Evolutionary conservation across 2,797 vertebrate species (phyloP).

Genomic region (Tiaroga cobitis): DNA sequence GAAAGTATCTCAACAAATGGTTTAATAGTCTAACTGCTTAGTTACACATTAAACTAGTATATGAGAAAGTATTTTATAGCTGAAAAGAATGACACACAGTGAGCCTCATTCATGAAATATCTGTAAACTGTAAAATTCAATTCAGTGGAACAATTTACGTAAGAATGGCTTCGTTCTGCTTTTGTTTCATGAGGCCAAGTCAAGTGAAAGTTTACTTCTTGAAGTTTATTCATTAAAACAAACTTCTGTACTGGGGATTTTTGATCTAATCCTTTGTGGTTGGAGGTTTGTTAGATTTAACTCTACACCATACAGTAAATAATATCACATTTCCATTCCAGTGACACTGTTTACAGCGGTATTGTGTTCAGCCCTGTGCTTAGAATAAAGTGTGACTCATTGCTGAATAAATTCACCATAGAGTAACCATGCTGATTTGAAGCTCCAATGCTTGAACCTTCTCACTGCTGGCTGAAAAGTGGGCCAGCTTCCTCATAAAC

Average conservation of each 20-base stretch:
- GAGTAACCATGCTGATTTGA: conserved; percentile 22
- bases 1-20: background rate
- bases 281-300: conserved; percentile 17
- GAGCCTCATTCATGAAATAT: conserved; percentile 31
- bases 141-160: background rate
- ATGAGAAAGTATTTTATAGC: background rate
- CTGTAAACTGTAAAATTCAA: conserved; percentile 8
- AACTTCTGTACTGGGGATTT: conserved; percentile 4
- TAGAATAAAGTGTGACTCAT: conserved; percentile 37
- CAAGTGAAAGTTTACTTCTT: conserved; percentile 32
- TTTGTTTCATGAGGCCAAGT: background rate
- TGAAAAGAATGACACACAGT: conserved; percentile 13
- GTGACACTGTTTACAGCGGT: conserved; percentile 24
- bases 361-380: conserved; percentile 30
- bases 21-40: background rate
- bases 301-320: conserved; percentile 20
- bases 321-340: conserved; percentile 41
- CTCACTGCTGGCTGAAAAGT: conserved; percentile 21
- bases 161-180: background rate
- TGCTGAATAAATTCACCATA: conserved; percentile 32
- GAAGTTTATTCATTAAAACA: conserved; percentile 43
- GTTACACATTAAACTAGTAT: conserved; percentile 1
- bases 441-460: conserved; percentile 6
- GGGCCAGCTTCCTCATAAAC: conserved; percentile 12
- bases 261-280: conserved; percentile 35